Conservation (phyloP, 1,140 invertebrate genomes). For the Eriosoma lanigerum region DNA sequence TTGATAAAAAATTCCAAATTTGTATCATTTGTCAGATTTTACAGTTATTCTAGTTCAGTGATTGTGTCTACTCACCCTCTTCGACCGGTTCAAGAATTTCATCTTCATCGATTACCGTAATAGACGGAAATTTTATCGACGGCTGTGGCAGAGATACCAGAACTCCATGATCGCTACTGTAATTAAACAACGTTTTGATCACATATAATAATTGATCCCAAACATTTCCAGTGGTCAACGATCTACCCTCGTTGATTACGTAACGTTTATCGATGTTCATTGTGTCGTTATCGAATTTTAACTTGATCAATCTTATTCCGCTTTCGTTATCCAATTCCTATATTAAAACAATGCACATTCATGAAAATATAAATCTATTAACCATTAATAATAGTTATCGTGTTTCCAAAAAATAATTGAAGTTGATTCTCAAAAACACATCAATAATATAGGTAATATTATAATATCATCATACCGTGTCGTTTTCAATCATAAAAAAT, state of each 20-base stretch:
- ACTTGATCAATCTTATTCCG: slow-evolving; percentile 9
- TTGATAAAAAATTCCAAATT: no score
- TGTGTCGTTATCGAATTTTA: slow-evolving; percentile 29
- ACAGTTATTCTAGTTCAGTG: no score
- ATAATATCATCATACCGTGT: no score
- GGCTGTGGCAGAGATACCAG: slow-evolving; percentile 11
- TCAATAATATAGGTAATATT: no score
- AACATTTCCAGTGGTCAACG: not conserved
- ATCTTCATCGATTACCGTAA: slow-evolving; percentile 7
- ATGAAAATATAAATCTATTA: no score
- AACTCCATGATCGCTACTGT: slow-evolving; percentile 21
- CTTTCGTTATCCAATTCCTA: slow-evolving; percentile 3
- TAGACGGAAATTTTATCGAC: slow-evolving; percentile 1
- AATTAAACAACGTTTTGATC: slow-evolving; percentile 3
- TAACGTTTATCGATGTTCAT: not conserved
- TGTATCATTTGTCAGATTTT: no score
- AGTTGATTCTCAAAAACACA: no score
- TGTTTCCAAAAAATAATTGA: no score
- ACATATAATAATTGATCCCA: slow-evolving; percentile 5
- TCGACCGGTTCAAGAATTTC: slow-evolving; percentile 7
- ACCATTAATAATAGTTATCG: no score
- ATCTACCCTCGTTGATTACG: slow-evolving; percentile 16
- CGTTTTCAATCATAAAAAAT: no score
- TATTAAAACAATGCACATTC: not conserved
- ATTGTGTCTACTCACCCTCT: not conserved